Evolutionary conservation across 2,888 invertebrate species (phyloP).

Genomic region (Yponomeuta plumbellus): DNA sequence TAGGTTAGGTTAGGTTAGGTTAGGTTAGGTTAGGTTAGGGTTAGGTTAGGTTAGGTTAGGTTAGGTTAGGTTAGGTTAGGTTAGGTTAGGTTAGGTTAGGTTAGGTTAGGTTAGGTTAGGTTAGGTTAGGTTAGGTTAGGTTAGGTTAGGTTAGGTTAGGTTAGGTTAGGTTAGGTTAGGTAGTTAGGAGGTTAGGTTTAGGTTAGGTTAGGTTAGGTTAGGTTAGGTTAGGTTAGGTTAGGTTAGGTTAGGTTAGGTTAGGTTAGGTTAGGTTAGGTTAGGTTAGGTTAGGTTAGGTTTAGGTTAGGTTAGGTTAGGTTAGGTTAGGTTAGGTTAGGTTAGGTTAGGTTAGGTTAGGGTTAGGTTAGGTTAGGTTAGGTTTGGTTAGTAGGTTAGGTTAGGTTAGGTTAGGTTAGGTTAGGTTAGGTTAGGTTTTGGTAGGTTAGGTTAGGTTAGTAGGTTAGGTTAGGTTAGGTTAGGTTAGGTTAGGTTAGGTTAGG

Average conservation of each 20-base stretch:
- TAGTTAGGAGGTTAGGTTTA: slow-evolving; percentile 28
- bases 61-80: slow-evolving; percentile 25
- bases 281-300: slow-evolving; percentile 29
- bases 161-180: slow-evolving; percentile 29
- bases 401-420: slow-evolving; percentile 28
- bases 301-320: slow-evolving; percentile 29
- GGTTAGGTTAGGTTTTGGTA: slow-evolving; percentile 28
- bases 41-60: slow-evolving; percentile 28
- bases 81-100: slow-evolving; percentile 17
- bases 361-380: slow-evolving; percentile 28
- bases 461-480: slow-evolving; percentile 28
- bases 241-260: slow-evolving; percentile 23
- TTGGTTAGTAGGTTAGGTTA: slow-evolving; percentile 26
- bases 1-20: slow-evolving; percentile 22
- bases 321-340: slow-evolving; percentile 28
- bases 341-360: slow-evolving; percentile 28
- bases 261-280: slow-evolving; percentile 24
- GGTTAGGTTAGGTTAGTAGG: slow-evolving; percentile 28
- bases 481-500: slow-evolving; percentile 27
- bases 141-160: slow-evolving; percentile 29
- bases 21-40: slow-evolving; percentile 24
- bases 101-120: slow-evolving; percentile 27
- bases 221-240: slow-evolving; percentile 25
- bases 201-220: slow-evolving; percentile 29
- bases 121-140: slow-evolving; percentile 27